phyloP scores from a whole-genome alignment of 2,888 invertebrate species.

The Hipparchia sbordonii region DNA sequence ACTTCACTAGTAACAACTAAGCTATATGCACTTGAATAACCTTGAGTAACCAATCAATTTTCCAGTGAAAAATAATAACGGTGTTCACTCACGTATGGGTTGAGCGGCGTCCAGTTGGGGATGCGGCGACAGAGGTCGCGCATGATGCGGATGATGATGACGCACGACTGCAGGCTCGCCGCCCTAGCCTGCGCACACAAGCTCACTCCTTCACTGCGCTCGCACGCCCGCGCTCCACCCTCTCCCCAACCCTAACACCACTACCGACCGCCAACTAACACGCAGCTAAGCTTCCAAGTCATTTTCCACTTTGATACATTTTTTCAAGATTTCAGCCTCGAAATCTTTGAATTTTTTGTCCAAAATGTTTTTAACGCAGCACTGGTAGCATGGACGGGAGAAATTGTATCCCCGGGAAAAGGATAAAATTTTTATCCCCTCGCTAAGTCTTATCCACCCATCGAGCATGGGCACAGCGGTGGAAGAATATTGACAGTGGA shows the following conservation, averaged over 20 bases:
- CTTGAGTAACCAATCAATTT: too few relatives aligned
- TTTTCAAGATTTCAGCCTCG: too few relatives aligned
- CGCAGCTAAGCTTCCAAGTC: neutral
- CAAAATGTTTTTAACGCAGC: too few relatives aligned
- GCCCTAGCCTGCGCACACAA: constrained; percentile 91
- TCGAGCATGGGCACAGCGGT: too few relatives aligned
- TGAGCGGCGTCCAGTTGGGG: constrained; percentile 96
- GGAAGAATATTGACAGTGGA: too few relatives aligned
- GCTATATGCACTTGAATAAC: too few relatives aligned
- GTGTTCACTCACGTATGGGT: constrained; percentile 91
- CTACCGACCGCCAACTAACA: neutral
- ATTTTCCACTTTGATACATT: neutral
- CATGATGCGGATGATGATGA: constrained; percentile 97
- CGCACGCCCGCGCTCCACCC: neutral
- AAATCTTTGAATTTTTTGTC: too few relatives aligned
- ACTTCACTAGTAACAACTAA: too few relatives aligned
- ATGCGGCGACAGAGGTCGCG: constrained; percentile 97
- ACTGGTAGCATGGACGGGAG: too few relatives aligned
- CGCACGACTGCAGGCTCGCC: constrained; percentile 96
- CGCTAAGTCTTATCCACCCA: too few relatives aligned
- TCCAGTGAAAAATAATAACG: neutral
- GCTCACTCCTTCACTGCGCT: constrained; percentile 18
- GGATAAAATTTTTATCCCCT: too few relatives aligned
- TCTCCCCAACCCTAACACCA: neutral
- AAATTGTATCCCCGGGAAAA: too few relatives aligned